phyloP scores from a whole-genome alignment of 2,888 invertebrate species.

The Caenorhabditis sp. region DNA sequence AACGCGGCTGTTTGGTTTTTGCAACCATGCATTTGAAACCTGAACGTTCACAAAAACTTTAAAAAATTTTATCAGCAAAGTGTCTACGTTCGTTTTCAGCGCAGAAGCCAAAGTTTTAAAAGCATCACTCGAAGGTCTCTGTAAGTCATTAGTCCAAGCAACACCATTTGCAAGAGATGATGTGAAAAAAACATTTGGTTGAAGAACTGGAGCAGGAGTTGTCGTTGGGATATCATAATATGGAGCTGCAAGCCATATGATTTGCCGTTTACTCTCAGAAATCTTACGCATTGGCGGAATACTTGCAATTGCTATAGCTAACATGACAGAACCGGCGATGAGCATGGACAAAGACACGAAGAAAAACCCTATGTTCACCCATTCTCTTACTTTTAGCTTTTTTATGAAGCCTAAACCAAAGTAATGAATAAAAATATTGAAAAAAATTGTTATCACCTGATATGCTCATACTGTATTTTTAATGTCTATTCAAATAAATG shows the following conservation, averaged over 20 bases:
- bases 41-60: no score
- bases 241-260: constrained; percentile 28
- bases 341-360: constrained; percentile 41
- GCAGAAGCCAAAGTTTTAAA: constrained; percentile 16
- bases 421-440: no score
- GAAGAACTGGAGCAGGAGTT: not conserved
- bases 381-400: constrained; percentile 46
- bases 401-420: constrained; percentile 28
- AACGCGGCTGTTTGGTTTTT: not conserved
- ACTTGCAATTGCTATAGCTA: constrained; percentile 33
- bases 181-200: constrained; percentile 26
- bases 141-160: constrained; percentile 17
- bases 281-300: constrained; percentile 12
- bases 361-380: constrained; percentile 48
- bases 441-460: no score
- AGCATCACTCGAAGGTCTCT: constrained; percentile 9
- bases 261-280: not conserved
- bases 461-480: no score
- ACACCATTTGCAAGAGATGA: constrained; percentile 36
- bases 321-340: constrained; percentile 45
- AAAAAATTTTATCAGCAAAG: not conserved
- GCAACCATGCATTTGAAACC: constrained; percentile 25
- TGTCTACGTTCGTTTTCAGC: constrained; percentile 26
- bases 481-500: no score
- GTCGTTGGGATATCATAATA: constrained; percentile 45